Percentiles rank a stretch among this genome's conserved stretches.
phyloP scores from a whole-genome alignment of 2,113 vertebrate species.

The Oostethus manadensis region DNA sequence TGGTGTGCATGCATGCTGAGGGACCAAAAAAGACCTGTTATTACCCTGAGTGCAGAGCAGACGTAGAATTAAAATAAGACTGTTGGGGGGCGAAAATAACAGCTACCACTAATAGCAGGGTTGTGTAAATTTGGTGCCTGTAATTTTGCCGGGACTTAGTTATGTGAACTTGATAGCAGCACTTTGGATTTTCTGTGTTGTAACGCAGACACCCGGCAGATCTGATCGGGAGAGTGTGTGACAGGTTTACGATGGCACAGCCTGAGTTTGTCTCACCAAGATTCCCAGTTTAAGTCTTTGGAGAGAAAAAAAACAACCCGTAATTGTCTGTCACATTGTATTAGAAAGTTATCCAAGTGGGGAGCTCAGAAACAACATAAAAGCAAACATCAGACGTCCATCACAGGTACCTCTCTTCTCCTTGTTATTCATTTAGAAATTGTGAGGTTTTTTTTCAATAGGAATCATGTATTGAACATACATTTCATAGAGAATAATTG shows the following conservation, averaged over 20 bases:
- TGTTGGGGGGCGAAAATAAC: conserved; percentile 57
- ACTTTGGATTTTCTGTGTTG: conserved; percentile 66
- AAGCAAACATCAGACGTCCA: too few relatives aligned
- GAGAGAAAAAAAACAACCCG: background rate
- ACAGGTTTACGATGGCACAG: conserved; percentile 54
- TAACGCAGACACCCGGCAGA: conserved; percentile 62
- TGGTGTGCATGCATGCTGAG: conserved; percentile 33
- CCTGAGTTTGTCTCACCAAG: conserved; percentile 18
- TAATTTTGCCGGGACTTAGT: conserved; percentile 64
- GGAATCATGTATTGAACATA: too few relatives aligned
- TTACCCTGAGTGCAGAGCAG: conserved; percentile 48
- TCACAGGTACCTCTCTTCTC: too few relatives aligned
- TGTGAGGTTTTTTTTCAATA: too few relatives aligned
- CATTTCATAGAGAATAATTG: too few relatives aligned
- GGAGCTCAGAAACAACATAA: background rate
- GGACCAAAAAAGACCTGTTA: conserved; percentile 33
- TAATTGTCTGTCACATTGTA: background rate
- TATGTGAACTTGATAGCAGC: conserved; percentile 61
- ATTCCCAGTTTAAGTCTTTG: background rate
- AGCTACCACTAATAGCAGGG: conserved; percentile 65
- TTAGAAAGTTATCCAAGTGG: background rate
- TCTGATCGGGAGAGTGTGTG: conserved; percentile 51
- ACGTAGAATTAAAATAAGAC: conserved; percentile 64
- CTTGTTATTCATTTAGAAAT: too few relatives aligned
- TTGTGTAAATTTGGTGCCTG: conserved; percentile 57